Conservation (phyloP, 2,113 vertebrate genomes). For the Mesocricetus auratus region DNA sequence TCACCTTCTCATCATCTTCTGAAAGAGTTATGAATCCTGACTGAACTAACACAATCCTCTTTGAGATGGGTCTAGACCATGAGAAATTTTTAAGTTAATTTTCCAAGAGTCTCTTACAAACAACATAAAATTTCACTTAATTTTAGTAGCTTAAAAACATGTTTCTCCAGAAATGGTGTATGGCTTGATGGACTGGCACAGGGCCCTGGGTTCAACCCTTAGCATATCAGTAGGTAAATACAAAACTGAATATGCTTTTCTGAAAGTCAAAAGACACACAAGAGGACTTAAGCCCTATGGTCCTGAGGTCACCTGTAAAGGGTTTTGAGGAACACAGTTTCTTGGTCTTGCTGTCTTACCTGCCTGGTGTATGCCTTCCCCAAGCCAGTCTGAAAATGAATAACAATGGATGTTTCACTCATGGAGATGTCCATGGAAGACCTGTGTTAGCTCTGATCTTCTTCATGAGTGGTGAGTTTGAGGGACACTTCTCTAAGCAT, state of each 20-base stretch:
- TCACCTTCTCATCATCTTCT: background rate
- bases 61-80: slow-evolving; percentile 14
- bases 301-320: background rate
- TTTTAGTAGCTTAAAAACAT: slow-evolving; percentile 52
- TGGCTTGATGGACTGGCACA: background rate
- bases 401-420: background rate
- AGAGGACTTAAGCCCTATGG: background rate
- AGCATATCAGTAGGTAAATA: background rate
- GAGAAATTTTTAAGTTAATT: slow-evolving; percentile 40
- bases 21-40: background rate
- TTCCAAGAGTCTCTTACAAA: slow-evolving; percentile 43
- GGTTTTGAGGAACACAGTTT: background rate
- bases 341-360: background rate
- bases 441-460: background rate
- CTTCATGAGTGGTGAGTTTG: background rate
- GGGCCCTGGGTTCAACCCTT: background rate
- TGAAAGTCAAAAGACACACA: background rate
- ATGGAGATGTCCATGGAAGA: background rate
- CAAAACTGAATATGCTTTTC: background rate
- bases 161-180: background rate
- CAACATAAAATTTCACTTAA: slow-evolving; percentile 48
- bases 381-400: background rate
- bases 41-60: slow-evolving; percentile 27
- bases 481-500: background rate
- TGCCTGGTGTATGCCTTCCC: background rate